Evolutionary conservation across 1,140 invertebrate genomes (phyloP).

Genomic region (Pectinophora gossypiella): DNA sequence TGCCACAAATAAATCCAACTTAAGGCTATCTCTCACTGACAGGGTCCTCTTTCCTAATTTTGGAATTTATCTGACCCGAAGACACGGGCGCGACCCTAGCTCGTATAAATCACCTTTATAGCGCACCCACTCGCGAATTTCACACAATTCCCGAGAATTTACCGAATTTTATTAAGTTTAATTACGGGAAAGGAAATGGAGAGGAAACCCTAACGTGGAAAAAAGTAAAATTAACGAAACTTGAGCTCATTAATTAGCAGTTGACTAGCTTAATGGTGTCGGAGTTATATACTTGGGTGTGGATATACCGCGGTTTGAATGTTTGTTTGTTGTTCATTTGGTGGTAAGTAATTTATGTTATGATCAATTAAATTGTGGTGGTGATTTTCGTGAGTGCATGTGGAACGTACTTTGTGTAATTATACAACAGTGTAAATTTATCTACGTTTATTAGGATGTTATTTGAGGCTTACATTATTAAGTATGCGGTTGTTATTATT

Average conservation of each 20-base stretch:
- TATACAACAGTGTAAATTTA: too few species aligned
- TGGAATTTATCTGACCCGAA: slow-evolving; percentile 21
- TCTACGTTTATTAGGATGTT: too few species aligned
- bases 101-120: slow-evolving; percentile 22
- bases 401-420: too few species aligned
- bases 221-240: slow-evolving; percentile 1
- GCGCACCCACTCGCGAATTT: slow-evolving; percentile 11
- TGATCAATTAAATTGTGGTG: not conserved
- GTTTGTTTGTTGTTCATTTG: slow-evolving; percentile 12
- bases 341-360: not conserved
- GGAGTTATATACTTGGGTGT: too few species aligned
- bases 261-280: not conserved
- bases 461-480: too few species aligned
- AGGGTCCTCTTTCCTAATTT: slow-evolving; percentile 26
- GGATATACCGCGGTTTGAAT: slow-evolving; percentile 27
- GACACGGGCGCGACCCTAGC: slow-evolving; percentile 15
- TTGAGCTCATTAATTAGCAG: not conserved
- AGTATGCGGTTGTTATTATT: too few species aligned
- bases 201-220: slow-evolving; percentile 8
- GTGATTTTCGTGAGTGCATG: too few species aligned
- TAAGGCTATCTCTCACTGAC: slow-evolving; percentile 25
- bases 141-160: slow-evolving; percentile 14
- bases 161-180: slow-evolving; percentile 18
- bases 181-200: slow-evolving; percentile 9
- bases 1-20: slow-evolving; percentile 14